Evolutionary conservation across 35 echinoderm and acorn worm genomes (phyloP), one percentile per base, ranked within the genome.

Genomic region (Hemicentrotus pulcherrimus): DNA sequence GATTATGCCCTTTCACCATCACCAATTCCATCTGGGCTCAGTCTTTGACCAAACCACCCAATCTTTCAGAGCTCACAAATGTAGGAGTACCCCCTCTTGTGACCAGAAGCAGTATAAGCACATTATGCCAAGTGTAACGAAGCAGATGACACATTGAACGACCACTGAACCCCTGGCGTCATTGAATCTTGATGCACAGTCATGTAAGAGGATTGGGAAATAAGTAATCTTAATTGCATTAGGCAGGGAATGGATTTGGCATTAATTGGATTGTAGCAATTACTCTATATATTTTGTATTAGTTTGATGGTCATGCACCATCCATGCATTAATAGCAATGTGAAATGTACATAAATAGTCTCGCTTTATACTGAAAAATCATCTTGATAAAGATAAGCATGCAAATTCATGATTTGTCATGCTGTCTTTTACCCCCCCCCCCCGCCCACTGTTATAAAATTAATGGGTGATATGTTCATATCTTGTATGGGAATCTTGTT

Each of bases 61-160:
- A 78, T 78, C 6, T 78, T 70, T 22, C 65, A 78, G 24, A 78
- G 65, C 19, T 28, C 4, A 6, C 7, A 78, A 28, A 78, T n/a
- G 65, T 78, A 78, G 65, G 65, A 78, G 65, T 78, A 78, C 65
- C 65, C 65, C 65, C 65, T 78, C 65, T 78, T n/a, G 65, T 78
- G 65, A 22, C 28, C 15, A 55, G 50, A 55, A 55, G 10, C 50
- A 55, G 50, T 14, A 55, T 1, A 55, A 14, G 50, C 50, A 14
- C 65, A 78, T 28, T 8, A 22, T 78, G 28, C 22, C 19, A 5
- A 78, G 28, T 78, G 65, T n/a, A 78, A 78, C 0, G 18, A 71
- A 55, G 24, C 65, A 78, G 65, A 78, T 28, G 24, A 78, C 65
- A 78, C 19, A 78, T n/a, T 78, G 65, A 22, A 78, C 19, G 65